Evolutionary conservation across 2,113 vertebrate species (phyloP).

Genomic region (human (Homo sapiens)): DNA sequence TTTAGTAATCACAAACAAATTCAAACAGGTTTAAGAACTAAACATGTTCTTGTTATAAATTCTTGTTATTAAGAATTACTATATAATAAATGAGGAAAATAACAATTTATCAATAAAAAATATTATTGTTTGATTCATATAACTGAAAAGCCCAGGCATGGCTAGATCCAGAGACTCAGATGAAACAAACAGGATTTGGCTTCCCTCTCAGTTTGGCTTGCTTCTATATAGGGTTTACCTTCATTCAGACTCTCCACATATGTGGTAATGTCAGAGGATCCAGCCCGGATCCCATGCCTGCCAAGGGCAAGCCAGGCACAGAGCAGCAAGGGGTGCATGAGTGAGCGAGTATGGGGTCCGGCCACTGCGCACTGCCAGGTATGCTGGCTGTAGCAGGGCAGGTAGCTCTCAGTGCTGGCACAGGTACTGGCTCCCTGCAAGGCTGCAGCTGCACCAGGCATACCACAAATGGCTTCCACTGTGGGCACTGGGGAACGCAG

Average conservation of each 20-base stretch:
- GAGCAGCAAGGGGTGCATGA: too few relatives aligned
- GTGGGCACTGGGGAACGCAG: too few relatives aligned
- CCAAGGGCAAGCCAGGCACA: too few relatives aligned
- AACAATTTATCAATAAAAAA: not conserved
- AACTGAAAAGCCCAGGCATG: not conserved
- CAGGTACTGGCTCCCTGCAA: too few relatives aligned
- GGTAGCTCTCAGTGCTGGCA: too few relatives aligned
- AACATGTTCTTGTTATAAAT: not conserved
- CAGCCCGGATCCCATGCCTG: too few relatives aligned
- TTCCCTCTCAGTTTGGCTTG: not conserved
- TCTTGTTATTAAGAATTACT: not conserved
- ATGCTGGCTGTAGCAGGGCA: too few relatives aligned
- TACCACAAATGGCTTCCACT: too few relatives aligned
- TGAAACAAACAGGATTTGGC: not conserved
- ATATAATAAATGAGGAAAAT: not conserved
- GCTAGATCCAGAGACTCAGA: not conserved
- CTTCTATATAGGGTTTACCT: not conserved
- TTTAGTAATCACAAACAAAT: not conserved
- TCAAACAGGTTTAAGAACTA: not conserved
- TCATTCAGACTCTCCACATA: not conserved
- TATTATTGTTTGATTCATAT: not conserved
- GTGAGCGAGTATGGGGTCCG: too few relatives aligned
- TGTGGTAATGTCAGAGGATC: too few relatives aligned
- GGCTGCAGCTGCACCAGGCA: too few relatives aligned
- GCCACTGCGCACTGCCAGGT: too few relatives aligned